Conservation (phyloP, 2,888 invertebrate genomes). For the Amphipyra berbera region DNA sequence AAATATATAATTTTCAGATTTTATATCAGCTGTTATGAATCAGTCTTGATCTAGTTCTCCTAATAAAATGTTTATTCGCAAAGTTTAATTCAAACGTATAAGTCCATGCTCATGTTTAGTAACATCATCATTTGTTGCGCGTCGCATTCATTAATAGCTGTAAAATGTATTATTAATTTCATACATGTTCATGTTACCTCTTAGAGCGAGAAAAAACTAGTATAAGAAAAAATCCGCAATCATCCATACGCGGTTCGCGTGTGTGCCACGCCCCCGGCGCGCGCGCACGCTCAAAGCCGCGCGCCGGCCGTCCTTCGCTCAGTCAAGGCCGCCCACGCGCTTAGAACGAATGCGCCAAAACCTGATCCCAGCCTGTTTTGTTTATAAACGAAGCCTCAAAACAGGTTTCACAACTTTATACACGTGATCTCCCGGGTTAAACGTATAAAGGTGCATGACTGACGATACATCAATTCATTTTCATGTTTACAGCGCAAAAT, state of each 20-base stretch:
- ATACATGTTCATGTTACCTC: constrained; percentile 22
- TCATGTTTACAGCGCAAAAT: constrained; percentile 27
- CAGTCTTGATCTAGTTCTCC: constrained; percentile 3
- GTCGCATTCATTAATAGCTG: constrained; percentile 19
- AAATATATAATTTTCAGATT: constrained; percentile 20
- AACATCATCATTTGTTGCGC: constrained; percentile 16
- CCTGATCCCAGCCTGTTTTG: constrained; percentile 73
- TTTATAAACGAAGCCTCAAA: constrained; percentile 71
- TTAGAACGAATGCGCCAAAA: constrained; percentile 70
- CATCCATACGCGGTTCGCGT: constrained; percentile 64
- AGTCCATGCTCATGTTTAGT: neutral
- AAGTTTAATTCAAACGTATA: constrained; percentile 1
- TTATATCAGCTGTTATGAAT: constrained; percentile 14
- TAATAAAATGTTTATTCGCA: constrained; percentile 3
- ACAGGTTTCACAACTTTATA: constrained; percentile 63
- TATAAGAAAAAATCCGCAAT: constrained; percentile 57
- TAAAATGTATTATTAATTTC: constrained; percentile 36
- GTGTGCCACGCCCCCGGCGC: constrained; percentile 74
- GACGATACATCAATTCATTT: constrained; percentile 22
- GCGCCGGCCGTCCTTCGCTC: constrained; percentile 76
- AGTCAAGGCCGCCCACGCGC: constrained; percentile 85
- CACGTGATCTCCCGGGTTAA: constrained; percentile 53
- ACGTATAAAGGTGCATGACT: constrained; percentile 23
- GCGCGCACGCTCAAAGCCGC: constrained; percentile 71
- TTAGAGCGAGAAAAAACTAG: constrained; percentile 26